phyloP scores from a whole-genome alignment of 2,888 invertebrate species.

The Gnatocerus cornutus region DNA sequence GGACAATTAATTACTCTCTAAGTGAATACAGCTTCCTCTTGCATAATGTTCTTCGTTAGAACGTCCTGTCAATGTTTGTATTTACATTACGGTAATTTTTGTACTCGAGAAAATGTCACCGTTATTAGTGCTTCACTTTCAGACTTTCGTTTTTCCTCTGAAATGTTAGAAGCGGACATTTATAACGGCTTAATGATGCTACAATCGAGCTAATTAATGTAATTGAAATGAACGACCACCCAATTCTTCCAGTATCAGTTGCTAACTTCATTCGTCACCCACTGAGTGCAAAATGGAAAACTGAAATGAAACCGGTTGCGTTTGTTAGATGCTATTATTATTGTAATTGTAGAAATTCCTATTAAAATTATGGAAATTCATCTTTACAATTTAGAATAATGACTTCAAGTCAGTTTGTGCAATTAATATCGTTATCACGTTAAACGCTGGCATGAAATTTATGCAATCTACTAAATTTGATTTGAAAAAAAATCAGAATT shows the following conservation, averaged over 20 bases:
- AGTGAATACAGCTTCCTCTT: constrained; percentile 35
- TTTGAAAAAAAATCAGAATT: too few relatives aligned
- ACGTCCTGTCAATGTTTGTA: constrained; percentile 22
- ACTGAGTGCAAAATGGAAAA: constrained; percentile 8
- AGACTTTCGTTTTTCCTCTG: constrained; percentile 5
- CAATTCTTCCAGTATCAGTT: not conserved
- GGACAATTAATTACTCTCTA: constrained; percentile 33
- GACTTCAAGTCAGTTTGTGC: too few relatives aligned
- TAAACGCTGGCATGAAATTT: too few relatives aligned
- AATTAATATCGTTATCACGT: too few relatives aligned
- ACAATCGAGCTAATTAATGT: not conserved
- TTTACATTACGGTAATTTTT: constrained; percentile 28
- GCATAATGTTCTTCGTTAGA: constrained; percentile 19
- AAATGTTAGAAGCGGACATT: not conserved
- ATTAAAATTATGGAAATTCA: too few relatives aligned
- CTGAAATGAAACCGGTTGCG: too few relatives aligned
- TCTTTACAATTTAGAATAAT: too few relatives aligned
- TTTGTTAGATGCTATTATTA: too few relatives aligned
- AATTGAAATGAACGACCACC: not conserved
- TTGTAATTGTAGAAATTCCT: too few relatives aligned
- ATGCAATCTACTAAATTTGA: too few relatives aligned
- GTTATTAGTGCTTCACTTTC: constrained; percentile 19
- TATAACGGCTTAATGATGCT: not conserved
- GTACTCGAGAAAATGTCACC: constrained; percentile 29
- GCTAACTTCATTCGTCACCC: not conserved